phyloP scores from a whole-genome alignment of 2,113 vertebrate species.

The Mola mola region DNA sequence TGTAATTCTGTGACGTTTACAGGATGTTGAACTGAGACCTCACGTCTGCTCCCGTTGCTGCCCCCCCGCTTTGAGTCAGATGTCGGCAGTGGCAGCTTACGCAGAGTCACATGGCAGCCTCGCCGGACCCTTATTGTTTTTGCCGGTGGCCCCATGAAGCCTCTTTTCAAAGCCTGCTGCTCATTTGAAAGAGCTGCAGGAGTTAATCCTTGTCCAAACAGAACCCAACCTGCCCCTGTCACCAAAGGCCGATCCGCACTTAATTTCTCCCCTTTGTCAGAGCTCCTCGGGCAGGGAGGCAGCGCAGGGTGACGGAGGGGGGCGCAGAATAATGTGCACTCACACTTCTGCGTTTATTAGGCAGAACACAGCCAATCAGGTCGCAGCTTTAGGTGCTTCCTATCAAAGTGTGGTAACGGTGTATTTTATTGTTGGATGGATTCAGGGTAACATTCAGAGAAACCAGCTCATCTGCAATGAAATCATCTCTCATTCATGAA shows the following conservation, averaged over 20 bases:
- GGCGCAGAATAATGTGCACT: too few species aligned
- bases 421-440: too few species aligned
- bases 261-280: conserved; percentile 85
- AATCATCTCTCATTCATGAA: too few species aligned
- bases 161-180: conserved; percentile 78
- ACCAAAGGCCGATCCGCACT: conserved; percentile 80
- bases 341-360: too few species aligned
- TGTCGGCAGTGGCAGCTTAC: conserved; percentile 72
- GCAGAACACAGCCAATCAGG: too few species aligned
- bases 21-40: too few species aligned
- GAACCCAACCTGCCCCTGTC: conserved; percentile 81
- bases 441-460: too few species aligned
- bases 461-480: too few species aligned
- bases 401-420: too few species aligned
- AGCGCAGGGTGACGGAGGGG: conserved; percentile 37
- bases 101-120: conserved; percentile 78
- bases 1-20: too few species aligned
- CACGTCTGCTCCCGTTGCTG: too few species aligned
- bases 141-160: conserved; percentile 71
- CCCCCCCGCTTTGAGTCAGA: conserved; percentile 41
- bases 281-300: conserved; percentile 81
- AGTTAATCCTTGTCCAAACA: conserved; percentile 84
- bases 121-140: conserved; percentile 75
- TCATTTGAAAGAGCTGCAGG: conserved; percentile 79
- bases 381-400: too few species aligned